These are phyloP conservation scores for Cheiracanthium punctorium DNA, from an alignment of 2,888 invertebrate species.

Conservation along the genomic window DNA sequence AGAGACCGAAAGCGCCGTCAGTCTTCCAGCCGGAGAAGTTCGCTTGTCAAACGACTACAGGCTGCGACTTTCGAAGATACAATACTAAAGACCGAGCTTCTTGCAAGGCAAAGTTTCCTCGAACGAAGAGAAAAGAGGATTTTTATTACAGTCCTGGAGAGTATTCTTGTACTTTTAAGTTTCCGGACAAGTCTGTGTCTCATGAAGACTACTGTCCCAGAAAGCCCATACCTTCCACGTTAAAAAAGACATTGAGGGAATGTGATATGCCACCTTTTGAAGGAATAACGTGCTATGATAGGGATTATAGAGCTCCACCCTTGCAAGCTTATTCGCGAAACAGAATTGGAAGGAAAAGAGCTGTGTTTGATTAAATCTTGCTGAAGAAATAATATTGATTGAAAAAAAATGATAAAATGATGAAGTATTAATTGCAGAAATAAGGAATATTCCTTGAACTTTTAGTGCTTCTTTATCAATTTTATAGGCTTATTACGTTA, in stretches of 20 bases:
- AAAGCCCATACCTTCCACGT: not conserved
- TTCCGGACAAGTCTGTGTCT: not conserved
- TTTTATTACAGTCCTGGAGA: conserved; percentile 15
- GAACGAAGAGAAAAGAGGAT: conserved; percentile 16
- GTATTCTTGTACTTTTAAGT: not conserved
- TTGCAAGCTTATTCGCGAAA: not conserved
- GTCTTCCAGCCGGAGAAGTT: not conserved
- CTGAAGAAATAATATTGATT: too few relatives aligned
- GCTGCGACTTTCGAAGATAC: not conserved
- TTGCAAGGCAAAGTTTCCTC: conserved; percentile 12
- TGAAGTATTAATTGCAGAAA: too few relatives aligned
- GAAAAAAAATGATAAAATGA: too few relatives aligned
- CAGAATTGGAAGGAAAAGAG: not conserved
- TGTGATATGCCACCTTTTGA: not conserved
- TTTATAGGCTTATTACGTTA: too few relatives aligned
- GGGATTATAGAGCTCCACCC: not conserved
- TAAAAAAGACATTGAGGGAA: not conserved
- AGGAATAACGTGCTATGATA: not conserved
- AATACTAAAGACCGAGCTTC: not conserved
- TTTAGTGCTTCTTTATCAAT: too few relatives aligned
- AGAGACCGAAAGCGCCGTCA: not conserved
- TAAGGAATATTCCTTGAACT: too few relatives aligned
- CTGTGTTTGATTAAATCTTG: not conserved
- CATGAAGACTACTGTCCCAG: conserved; percentile 15
- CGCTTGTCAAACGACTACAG: not conserved